These are phyloP conservation scores for Antheraea assamensis DNA, from an alignment of 2,888 invertebrate species.

Conservation along the genomic window DNA sequence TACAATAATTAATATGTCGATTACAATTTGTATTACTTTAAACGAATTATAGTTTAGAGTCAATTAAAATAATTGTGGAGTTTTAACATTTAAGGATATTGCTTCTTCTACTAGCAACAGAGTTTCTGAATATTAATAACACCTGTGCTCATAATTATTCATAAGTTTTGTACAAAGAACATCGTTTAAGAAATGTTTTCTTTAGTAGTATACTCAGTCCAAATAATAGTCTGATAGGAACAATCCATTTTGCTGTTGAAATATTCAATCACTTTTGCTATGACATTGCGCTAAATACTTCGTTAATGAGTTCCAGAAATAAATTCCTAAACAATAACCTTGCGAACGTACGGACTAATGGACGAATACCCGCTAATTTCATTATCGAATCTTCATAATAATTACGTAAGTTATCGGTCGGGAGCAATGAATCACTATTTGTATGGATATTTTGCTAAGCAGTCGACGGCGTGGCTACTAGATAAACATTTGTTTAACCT, in stretches of 20 bases:
- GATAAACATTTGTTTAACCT: constrained; percentile 57
- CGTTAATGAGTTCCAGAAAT: constrained; percentile 6
- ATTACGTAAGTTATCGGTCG: constrained; percentile 31
- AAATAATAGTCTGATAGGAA: background rate
- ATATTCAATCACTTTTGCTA: background rate
- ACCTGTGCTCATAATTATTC: background rate
- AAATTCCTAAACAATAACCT: background rate
- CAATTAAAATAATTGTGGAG: too few species aligned
- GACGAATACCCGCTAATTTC: background rate
- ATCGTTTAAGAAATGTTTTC: background rate
- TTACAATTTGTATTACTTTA: background rate
- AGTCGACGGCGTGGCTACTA: constrained; percentile 45
- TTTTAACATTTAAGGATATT: background rate
- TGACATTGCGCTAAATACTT: background rate
- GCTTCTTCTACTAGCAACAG: background rate
- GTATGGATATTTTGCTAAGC: constrained; percentile 56
- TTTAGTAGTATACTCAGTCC: background rate
- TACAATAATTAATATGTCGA: too few species aligned
- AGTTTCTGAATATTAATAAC: background rate
- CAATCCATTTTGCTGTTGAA: background rate
- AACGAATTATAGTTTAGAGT: too few species aligned
- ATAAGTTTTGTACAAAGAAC: background rate
- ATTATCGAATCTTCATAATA: constrained; percentile 22
- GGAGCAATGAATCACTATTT: constrained; percentile 58
- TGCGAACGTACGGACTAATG: constrained; percentile 2